phyloP scores from a whole-genome alignment of 2,113 vertebrate species.

The Xyliphius kryptos region DNA sequence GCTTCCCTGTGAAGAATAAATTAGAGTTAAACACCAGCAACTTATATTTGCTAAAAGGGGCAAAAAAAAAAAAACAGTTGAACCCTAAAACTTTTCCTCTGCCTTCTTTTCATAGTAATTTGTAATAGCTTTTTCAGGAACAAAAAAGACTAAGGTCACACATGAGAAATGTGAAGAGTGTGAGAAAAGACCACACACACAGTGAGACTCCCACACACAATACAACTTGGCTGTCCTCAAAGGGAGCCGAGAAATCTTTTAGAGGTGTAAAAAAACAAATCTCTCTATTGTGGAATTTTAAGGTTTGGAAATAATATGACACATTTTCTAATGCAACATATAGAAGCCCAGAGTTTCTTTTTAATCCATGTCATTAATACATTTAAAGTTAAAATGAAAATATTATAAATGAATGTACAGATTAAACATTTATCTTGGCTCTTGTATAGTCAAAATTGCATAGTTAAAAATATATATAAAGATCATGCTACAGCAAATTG shows the following conservation, averaged over 20 bases:
- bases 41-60: slow-evolving; percentile 20
- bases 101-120: slow-evolving; percentile 26
- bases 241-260: not conserved
- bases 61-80: slow-evolving; percentile 29
- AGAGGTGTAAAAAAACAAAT: not conserved
- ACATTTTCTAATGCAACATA: not conserved
- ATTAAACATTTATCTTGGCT: no score
- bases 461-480: no score
- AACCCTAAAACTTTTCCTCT: slow-evolving; percentile 19
- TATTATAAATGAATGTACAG: no score
- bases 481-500: no score
- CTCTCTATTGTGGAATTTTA: slow-evolving; percentile 16
- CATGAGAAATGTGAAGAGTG: slow-evolving; percentile 34
- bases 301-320: slow-evolving; percentile 9
- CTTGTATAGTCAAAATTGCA: no score
- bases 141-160: slow-evolving; percentile 23
- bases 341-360: not conserved
- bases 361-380: not conserved
- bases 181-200: slow-evolving; percentile 32
- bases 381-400: no score
- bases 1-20: slow-evolving; percentile 62
- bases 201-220: slow-evolving; percentile 8
- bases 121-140: slow-evolving; percentile 29
- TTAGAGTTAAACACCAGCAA: slow-evolving; percentile 25
- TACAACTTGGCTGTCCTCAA: not conserved